Conservation (phyloP, 1,140 invertebrate genomes). For the Drosophila ambigua region DNA sequence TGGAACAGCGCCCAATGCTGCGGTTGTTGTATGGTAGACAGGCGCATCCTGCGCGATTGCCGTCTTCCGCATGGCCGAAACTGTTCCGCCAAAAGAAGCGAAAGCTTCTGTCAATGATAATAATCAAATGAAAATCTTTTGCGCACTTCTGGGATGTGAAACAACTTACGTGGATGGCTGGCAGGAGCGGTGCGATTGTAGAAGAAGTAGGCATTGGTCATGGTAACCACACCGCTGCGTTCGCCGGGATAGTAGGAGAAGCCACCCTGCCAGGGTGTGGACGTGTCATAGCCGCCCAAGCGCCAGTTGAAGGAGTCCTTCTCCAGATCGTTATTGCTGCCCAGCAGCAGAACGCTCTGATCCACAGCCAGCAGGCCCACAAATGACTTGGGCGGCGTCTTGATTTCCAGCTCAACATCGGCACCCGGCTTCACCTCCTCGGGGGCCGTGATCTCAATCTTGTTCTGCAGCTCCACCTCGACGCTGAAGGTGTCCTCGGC, state of each 20-base stretch:
- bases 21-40: background rate
- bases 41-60: background rate
- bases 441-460: constrained; percentile 62
- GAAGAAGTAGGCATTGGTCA: constrained; percentile 77
- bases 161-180: constrained; percentile 33
- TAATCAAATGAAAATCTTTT: background rate
- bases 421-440: constrained; percentile 88
- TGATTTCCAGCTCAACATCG: constrained; percentile 89
- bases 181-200: constrained; percentile 67
- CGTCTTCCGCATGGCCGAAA: constrained; percentile 49
- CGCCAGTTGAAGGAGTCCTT: constrained; percentile 80
- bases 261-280: constrained; percentile 74
- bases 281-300: constrained; percentile 64
- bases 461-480: constrained; percentile 90
- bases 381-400: constrained; percentile 92
- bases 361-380: constrained; percentile 94
- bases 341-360: constrained; percentile 91
- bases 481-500: constrained; percentile 92
- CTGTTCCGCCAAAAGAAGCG: background rate
- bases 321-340: constrained; percentile 61
- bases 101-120: constrained; percentile 28
- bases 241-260: constrained; percentile 77
- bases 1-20: background rate
- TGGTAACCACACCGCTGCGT: constrained; percentile 68
- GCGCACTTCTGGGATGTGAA: no score